Conservation (phyloP, 2,888 invertebrate genomes). For the Alsophila aescularia region DNA sequence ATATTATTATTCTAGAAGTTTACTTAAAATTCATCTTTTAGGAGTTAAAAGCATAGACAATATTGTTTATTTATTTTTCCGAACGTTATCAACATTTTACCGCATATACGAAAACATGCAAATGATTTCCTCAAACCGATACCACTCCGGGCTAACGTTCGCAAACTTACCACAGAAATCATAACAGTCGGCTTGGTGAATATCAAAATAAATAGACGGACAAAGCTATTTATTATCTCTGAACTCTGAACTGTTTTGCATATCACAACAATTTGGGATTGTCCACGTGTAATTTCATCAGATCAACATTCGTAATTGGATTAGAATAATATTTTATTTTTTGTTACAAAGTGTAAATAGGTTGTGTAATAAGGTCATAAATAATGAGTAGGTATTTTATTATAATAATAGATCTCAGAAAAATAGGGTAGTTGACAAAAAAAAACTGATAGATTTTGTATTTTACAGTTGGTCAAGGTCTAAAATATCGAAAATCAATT, state of each 20-base stretch:
- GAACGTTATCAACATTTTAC: not conserved
- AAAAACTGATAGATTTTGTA: too few species aligned
- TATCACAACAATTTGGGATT: constrained; percentile 17
- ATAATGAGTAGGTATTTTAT: too few species aligned
- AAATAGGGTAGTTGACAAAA: too few species aligned
- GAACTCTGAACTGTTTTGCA: constrained; percentile 14
- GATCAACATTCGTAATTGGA: constrained; percentile 12
- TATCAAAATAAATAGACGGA: constrained; percentile 18
- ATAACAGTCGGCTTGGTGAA: constrained; percentile 10
- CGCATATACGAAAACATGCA: not conserved
- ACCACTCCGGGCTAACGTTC: not conserved
- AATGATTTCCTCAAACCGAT: not conserved
- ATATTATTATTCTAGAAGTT: too few species aligned
- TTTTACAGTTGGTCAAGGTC: too few species aligned
- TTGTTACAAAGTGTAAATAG: too few species aligned
- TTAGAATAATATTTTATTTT: not conserved
- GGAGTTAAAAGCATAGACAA: not conserved
- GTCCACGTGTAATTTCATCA: not conserved
- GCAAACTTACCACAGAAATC: constrained; percentile 3
- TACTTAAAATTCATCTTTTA: too few species aligned
- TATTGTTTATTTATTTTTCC: too few species aligned
- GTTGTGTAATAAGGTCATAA: too few species aligned
- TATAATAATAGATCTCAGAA: too few species aligned
- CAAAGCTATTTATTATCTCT: constrained; percentile 18
- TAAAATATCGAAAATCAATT: too few species aligned